These are phyloP conservation scores for Zosterops hypoxanthus DNA, from an alignment of 2,113 vertebrate species.

Conservation along the genomic window DNA sequence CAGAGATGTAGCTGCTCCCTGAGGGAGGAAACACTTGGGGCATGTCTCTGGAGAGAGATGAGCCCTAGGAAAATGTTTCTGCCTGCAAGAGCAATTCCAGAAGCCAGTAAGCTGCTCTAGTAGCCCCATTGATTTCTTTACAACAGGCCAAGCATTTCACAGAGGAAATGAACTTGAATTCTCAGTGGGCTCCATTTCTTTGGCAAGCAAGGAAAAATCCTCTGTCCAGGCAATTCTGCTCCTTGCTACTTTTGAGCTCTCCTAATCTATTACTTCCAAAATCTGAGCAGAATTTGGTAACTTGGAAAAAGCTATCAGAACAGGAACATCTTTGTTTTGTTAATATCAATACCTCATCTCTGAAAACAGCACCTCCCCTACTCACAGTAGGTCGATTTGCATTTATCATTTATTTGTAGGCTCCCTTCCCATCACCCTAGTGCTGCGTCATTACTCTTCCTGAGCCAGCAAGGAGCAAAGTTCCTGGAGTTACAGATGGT, in stretches of 20 bases:
- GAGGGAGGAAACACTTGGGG: not conserved
- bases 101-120: not conserved
- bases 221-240: not conserved
- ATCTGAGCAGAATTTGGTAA: not conserved
- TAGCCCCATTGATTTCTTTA: not conserved
- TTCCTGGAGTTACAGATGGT: not conserved
- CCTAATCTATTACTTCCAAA: not conserved
- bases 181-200: not conserved
- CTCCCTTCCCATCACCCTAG: not conserved
- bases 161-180: not conserved
- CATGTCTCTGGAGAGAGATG: not conserved
- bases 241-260: not conserved
- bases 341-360: not conserved
- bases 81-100: not conserved
- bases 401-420: not conserved
- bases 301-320: not conserved
- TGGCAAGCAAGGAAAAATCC: not conserved
- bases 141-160: not conserved
- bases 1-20: not conserved
- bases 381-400: not conserved
- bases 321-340: not conserved
- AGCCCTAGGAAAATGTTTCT: not conserved
- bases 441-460: not conserved
- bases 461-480: not conserved
- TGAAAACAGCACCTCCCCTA: not conserved